Percentiles rank a stretch among this genome's conserved stretches.
Evolutionary conservation across 64 coral and sea anemone genomes (phyloP).

Genomic region (Stichodactyla mertensii): DNA sequence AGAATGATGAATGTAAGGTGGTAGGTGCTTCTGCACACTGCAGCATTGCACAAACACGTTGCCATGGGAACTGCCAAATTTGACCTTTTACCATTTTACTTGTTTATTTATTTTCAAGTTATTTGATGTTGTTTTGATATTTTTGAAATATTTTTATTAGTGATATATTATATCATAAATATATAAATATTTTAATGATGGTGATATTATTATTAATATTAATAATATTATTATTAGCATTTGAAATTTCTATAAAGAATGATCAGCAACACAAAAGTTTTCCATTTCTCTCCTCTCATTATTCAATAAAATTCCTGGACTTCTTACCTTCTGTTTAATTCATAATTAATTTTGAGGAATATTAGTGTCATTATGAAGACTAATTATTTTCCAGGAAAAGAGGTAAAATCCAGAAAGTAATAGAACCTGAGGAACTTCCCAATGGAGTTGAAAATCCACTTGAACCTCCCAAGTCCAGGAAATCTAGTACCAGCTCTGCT

Average conservation of each 20-base stretch:
- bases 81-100: background rate
- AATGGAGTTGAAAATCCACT: constrained; percentile 23
- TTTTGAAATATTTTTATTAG: background rate
- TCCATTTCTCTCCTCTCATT: no score
- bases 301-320: background rate
- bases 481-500: background rate
- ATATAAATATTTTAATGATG: background rate
- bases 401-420: constrained; percentile 64
- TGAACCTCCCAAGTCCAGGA: constrained; percentile 38
- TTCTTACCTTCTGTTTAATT: background rate
- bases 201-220: background rate
- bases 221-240: no score
- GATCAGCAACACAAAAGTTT: no score
- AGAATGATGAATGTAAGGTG: background rate
- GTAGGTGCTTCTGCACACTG: constrained; percentile 12
- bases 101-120: constrained; percentile 6
- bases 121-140: background rate
- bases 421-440: constrained; percentile 46
- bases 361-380: background rate
- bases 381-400: constrained; percentile 51
- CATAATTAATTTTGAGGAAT: background rate
- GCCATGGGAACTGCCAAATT: constrained; percentile 20
- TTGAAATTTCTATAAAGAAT: no score
- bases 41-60: background rate
- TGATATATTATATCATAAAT: background rate